phyloP scores from a whole-genome alignment of 2,797 vertebrate species.

The Helostoma temminkii region DNA sequence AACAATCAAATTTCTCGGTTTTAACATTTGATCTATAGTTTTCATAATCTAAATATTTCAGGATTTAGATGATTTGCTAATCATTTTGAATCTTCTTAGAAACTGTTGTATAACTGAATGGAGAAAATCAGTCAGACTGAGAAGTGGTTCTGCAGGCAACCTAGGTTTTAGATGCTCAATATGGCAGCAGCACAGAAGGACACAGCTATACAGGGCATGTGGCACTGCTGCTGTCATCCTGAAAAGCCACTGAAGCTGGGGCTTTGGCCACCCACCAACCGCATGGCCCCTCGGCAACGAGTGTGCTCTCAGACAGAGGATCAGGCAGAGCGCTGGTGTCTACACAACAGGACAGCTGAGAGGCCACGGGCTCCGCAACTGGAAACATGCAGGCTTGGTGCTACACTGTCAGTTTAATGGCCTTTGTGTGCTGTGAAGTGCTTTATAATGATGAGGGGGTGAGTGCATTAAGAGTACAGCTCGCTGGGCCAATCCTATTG shows the following conservation, averaged over 20 bases:
- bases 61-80: too few relatives aligned
- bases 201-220: conserved; percentile 12
- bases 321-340: conserved; percentile 44
- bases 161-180: conserved; percentile 7
- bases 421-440: conserved; percentile 59
- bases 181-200: conserved; percentile 18
- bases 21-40: too few relatives aligned
- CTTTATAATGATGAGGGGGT: conserved; percentile 43
- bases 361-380: conserved; percentile 51
- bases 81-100: neutral
- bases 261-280: conserved; percentile 57
- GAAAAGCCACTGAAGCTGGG: conserved; percentile 51
- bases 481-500: conserved; percentile 26
- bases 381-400: conserved; percentile 10
- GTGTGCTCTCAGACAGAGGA: conserved; percentile 53
- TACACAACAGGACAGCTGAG: conserved; percentile 56
- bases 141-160: conserved; percentile 5
- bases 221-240: conserved; percentile 31
- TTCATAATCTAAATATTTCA: too few relatives aligned
- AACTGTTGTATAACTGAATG: neutral
- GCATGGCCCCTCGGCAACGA: conserved; percentile 47
- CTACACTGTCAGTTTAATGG: conserved; percentile 32
- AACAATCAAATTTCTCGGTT: too few relatives aligned
- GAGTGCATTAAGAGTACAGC: conserved; percentile 42
- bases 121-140: neutral